These are phyloP conservation scores for Acanthornis magna DNA, from an alignment of 2,797 vertebrate species.

Conservation along the genomic window DNA sequence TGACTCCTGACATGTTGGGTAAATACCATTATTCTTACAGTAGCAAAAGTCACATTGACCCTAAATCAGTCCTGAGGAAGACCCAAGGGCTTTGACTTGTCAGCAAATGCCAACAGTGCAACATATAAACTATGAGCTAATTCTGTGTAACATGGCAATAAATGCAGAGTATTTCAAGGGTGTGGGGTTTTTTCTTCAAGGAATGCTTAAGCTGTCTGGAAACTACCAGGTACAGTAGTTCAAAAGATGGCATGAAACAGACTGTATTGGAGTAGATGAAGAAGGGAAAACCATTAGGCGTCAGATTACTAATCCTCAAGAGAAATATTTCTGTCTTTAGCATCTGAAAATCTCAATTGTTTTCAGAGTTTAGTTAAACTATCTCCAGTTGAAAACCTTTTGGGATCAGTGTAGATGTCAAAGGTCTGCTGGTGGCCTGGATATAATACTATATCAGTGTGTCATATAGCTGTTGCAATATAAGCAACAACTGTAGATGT, in stretches of 20 bases:
- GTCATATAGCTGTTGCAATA: background rate
- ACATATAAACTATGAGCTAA: background rate
- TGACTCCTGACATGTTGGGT: background rate
- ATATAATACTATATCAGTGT: background rate
- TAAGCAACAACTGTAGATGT: background rate
- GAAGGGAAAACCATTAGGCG: background rate
- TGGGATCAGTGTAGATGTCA: background rate
- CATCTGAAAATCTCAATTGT: background rate
- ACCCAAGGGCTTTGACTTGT: background rate
- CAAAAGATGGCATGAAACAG: background rate
- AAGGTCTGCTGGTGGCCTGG: background rate
- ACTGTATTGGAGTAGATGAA: background rate
- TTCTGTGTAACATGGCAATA: background rate
- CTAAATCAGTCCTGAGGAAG: background rate
- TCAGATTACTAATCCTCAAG: background rate
- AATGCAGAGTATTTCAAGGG: background rate
- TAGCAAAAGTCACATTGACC: background rate
- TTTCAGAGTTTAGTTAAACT: background rate
- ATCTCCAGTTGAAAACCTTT: background rate
- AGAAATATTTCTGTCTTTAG: background rate
- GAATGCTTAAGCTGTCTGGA: background rate
- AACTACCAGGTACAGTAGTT: background rate
- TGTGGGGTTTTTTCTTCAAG: background rate
- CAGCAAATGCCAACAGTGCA: background rate
- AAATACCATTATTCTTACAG: background rate